Conservation (phyloP, 2,888 invertebrate species). For the Boloria selene region DNA sequence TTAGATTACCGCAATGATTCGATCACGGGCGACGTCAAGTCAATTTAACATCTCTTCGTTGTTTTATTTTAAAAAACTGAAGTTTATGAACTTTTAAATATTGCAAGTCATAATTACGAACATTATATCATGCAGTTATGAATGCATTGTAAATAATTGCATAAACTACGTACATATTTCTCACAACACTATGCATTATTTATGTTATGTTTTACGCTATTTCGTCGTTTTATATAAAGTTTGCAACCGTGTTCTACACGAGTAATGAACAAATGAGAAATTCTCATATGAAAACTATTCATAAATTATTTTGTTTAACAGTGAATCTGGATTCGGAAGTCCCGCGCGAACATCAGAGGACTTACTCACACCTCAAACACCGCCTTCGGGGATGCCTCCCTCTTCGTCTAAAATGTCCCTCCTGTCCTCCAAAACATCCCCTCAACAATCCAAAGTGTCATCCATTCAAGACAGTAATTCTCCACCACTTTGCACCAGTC, state of each 20-base stretch:
- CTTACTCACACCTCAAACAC: conserved; percentile 65
- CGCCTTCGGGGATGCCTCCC: conserved; percentile 56
- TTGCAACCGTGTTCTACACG: neutral
- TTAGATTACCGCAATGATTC: conserved; percentile 14
- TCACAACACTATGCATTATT: no score
- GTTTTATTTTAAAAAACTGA: conserved; percentile 8
- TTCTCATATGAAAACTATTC: conserved; percentile 11
- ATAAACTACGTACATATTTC: neutral
- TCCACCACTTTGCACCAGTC: conserved; percentile 73
- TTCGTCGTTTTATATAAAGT: no score
- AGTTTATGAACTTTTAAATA: neutral
- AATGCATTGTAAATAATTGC: no score
- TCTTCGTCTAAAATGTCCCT: conserved; percentile 46
- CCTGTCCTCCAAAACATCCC: conserved; percentile 48
- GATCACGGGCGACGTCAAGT: conserved; percentile 11
- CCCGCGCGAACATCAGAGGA: conserved; percentile 73
- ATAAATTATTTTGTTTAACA: conserved; percentile 41
- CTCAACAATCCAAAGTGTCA: conserved; percentile 48
- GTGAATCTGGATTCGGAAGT: conserved; percentile 75
- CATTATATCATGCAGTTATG: neutral
- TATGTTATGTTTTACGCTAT: no score
- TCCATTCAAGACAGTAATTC: conserved; percentile 59
- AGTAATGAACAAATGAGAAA: neutral
- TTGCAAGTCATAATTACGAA: neutral
- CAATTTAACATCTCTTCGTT: neutral